A percentile compares a stretch with the other conserved stretches of the same genome.
Conservation (phyloP, 2,888 invertebrate species). For the Pinctada fucata region DNA sequence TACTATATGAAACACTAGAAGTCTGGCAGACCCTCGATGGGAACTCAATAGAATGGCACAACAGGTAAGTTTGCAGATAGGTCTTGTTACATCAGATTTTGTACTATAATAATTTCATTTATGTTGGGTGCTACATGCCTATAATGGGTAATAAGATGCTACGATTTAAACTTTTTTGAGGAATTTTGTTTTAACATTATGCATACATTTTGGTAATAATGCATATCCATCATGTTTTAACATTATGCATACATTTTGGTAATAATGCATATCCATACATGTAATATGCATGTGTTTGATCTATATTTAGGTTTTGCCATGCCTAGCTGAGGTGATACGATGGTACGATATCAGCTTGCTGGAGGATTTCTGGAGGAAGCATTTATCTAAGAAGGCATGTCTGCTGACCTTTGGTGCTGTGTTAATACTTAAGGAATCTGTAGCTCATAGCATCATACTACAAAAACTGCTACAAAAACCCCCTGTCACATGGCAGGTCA, state of each 20-base stretch:
- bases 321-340: slow-evolving; percentile 71
- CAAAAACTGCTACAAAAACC: slow-evolving; percentile 60
- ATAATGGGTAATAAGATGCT: no score
- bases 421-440: slow-evolving; percentile 62
- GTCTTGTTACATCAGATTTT: no score
- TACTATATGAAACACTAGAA: slow-evolving; percentile 69
- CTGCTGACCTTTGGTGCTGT: slow-evolving; percentile 64
- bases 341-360: slow-evolving; percentile 72
- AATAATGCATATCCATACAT: no score
- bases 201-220: no score
- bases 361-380: slow-evolving; percentile 60
- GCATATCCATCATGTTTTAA: no score
- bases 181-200: no score
- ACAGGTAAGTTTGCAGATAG: slow-evolving; percentile 57
- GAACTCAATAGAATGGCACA: slow-evolving; percentile 72
- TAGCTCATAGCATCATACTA: slow-evolving; percentile 64
- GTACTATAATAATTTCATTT: no score
- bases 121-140: no score
- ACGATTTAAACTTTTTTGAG: no score
- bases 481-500: slow-evolving; percentile 60
- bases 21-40: slow-evolving; percentile 71
- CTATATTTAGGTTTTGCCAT: slow-evolving; percentile 61
- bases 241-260: no score
- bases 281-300: neutral
- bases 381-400: slow-evolving; percentile 58